Evolutionary conservation across 2,888 invertebrate genomes (phyloP).

Genomic region (Acanthosepion pharaonis): DNA sequence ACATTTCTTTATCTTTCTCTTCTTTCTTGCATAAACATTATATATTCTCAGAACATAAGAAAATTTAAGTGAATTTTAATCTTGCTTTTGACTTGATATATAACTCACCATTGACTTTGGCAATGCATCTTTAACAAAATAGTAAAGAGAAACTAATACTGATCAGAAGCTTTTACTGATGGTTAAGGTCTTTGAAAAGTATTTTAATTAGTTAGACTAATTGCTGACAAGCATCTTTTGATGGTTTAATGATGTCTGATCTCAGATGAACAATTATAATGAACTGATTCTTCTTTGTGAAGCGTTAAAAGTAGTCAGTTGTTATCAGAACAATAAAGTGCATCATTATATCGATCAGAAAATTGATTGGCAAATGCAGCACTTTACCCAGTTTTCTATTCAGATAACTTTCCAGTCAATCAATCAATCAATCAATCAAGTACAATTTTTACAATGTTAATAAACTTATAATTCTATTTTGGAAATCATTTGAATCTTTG

Average conservation of each 20-base stretch:
- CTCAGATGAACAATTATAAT: neutral
- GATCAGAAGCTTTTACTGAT: neutral
- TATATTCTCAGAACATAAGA: neutral
- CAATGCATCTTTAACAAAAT: neutral
- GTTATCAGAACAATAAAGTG: neutral
- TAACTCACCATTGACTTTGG: neutral
- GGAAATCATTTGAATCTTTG: neutral
- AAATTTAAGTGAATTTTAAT: neutral
- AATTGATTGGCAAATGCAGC: slow-evolving; percentile 3
- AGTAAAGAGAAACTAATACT: neutral
- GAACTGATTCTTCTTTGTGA: neutral
- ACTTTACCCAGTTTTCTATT: neutral
- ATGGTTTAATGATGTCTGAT: neutral
- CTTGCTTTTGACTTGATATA: neutral
- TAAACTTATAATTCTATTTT: slow-evolving; percentile 33
- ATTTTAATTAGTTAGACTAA: neutral
- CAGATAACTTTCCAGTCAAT: neutral
- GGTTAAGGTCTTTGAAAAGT: neutral
- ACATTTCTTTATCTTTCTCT: no score
- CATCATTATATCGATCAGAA: neutral
- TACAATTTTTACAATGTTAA: slow-evolving; percentile 18
- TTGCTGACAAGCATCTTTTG: neutral
- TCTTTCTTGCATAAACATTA: no score
- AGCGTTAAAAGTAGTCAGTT: slow-evolving; percentile 33
- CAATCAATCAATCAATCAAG: neutral